Evolutionary conservation across 2,888 invertebrate species (phyloP).

Genomic region (Diarsia dahlii): DNA sequence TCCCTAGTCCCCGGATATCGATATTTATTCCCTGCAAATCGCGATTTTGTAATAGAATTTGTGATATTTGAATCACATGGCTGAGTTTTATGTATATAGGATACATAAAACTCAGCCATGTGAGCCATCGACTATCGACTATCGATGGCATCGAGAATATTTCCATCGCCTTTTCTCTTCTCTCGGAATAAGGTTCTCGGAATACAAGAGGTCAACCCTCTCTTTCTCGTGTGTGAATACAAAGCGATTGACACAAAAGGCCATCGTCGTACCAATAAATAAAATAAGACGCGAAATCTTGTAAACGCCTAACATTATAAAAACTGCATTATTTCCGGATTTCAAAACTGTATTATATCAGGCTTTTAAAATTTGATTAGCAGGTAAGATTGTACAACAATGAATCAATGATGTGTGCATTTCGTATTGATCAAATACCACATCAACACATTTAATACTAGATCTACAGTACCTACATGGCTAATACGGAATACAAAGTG

Average conservation of each 20-base stretch:
- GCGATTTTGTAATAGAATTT: neutral
- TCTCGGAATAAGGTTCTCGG: neutral
- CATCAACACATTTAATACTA: neutral
- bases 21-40: neutral
- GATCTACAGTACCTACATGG: neutral
- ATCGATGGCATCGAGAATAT: neutral
- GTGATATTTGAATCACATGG: slow-evolving; percentile 29
- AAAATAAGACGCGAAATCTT: neutral
- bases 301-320: neutral
- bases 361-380: neutral
- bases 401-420: too few relatives aligned
- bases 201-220: slow-evolving; percentile 9
- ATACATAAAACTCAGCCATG: too few relatives aligned
- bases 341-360: neutral
- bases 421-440: neutral
- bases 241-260: slow-evolving; percentile 2
- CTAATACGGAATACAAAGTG: slow-evolving; percentile 2
- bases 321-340: neutral
- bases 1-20: neutral
- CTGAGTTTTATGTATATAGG: slow-evolving; percentile 22
- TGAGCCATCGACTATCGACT: slow-evolving; percentile 1
- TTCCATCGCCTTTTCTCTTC: neutral
- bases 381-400: neutral
- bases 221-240: slow-evolving; percentile 4
- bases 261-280: neutral